These are phyloP conservation scores for Montipora cactus DNA, from an alignment of 64 coral and sea anemone species.

Conservation along the genomic window DNA sequence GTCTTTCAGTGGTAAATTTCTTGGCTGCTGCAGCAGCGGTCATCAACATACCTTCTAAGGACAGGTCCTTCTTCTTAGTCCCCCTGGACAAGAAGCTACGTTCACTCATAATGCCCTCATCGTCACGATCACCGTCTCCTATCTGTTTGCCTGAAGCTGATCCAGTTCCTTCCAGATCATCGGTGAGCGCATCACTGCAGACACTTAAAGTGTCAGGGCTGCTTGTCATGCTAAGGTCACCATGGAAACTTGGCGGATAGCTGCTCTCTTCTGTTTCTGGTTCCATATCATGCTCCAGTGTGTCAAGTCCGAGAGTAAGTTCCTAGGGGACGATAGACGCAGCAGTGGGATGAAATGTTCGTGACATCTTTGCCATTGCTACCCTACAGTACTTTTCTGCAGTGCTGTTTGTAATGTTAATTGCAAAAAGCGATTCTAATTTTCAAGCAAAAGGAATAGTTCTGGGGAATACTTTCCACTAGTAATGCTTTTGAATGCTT, in stretches of 20 bases:
- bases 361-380: no score
- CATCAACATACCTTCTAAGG: constrained; percentile 55
- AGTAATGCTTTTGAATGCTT: no score
- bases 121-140: constrained; percentile 59
- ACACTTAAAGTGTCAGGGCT: constrained; percentile 78
- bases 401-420: neutral
- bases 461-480: no score
- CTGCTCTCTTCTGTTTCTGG: constrained; percentile 20
- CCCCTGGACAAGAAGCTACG: neutral
- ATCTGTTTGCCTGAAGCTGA: neutral
- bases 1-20: constrained; percentile 57
- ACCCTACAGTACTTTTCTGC: neutral
- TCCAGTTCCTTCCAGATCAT: neutral
- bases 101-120: neutral
- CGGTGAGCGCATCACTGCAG: constrained; percentile 66
- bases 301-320: constrained; percentile 53
- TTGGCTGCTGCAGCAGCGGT: constrained; percentile 65
- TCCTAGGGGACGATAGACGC: neutral
- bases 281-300: constrained; percentile 62
- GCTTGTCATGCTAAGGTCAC: constrained; percentile 19
- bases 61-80: constrained; percentile 19
- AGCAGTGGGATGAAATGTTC: neutral
- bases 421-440: no score
- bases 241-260: constrained; percentile 56
- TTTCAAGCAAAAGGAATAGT: no score